A percentile compares a stretch with the other conserved stretches of the same genome.
Evolutionary conservation across 2,797 vertebrate species (phyloP).

Genomic region (Gymnothorax javanicus): DNA sequence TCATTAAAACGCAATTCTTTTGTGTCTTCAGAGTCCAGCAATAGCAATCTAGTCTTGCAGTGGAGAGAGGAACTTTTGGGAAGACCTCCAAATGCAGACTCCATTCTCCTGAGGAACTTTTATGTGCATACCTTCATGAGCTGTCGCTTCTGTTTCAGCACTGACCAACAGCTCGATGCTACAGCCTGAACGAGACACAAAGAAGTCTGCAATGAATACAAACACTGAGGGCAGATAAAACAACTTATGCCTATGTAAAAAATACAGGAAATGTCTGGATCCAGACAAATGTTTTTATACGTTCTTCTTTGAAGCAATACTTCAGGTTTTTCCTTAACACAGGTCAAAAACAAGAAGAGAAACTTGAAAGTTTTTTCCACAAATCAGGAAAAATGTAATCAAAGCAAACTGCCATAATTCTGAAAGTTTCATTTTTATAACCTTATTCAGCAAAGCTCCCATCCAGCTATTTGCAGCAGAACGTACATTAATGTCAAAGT

Average conservation of each 20-base stretch:
- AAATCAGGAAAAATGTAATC: slow-evolving; percentile 26
- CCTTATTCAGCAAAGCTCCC: not conserved
- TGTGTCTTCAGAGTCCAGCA: not conserved
- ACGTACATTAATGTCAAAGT: not conserved
- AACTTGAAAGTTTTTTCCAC: slow-evolving; percentile 13
- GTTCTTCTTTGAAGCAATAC: slow-evolving; percentile 9
- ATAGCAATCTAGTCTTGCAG: not conserved
- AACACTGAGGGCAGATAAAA: too few species aligned
- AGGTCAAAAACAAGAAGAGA: not conserved
- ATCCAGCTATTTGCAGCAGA: not conserved
- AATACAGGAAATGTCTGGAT: not conserved
- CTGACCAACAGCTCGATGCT: slow-evolving; percentile 96
- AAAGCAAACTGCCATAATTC: slow-evolving; percentile 4
- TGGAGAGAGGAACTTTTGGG: not conserved
- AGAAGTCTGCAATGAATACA: not conserved
- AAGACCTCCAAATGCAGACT: not conserved
- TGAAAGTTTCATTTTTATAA: slow-evolving; percentile 6
- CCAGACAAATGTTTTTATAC: not conserved
- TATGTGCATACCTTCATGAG: slow-evolving; percentile 84
- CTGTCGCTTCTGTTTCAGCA: slow-evolving; percentile 92
- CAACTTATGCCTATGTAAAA: not conserved
- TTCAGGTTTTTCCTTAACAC: slow-evolving; percentile 18
- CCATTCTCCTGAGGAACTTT: not conserved
- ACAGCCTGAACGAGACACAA: slow-evolving; percentile 78
- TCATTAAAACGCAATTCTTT: not conserved